Evolutionary conservation across 2,888 invertebrate species (phyloP).

Genomic region (Nysson spinosus): DNA sequence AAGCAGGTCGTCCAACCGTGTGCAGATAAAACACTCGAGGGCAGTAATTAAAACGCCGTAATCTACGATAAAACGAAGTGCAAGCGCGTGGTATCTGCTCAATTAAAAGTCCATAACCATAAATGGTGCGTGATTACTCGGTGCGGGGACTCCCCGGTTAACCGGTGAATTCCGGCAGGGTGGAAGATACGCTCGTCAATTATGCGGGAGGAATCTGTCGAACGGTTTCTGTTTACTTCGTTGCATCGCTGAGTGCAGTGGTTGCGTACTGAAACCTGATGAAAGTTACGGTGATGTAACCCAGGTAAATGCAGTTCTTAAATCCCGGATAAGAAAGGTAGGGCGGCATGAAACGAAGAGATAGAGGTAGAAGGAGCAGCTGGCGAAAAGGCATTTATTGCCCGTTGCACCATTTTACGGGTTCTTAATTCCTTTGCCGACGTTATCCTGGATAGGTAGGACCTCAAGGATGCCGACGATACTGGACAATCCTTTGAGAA

Average conservation of each 20-base stretch:
- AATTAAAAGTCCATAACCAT: neutral
- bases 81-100: neutral
- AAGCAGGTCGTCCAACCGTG: too few relatives aligned
- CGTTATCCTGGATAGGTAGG: slow-evolving; percentile 45
- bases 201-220: slow-evolving; percentile 39
- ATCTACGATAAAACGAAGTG: neutral
- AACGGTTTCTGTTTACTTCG: slow-evolving; percentile 34
- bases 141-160: too few relatives aligned
- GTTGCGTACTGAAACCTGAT: slow-evolving; percentile 49
- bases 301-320: slow-evolving; percentile 59
- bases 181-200: slow-evolving; percentile 34
- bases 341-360: slow-evolving; percentile 12
- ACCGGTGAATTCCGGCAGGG: neutral
- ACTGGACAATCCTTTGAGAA: slow-evolving; percentile 60
- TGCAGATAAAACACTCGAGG: too few relatives aligned
- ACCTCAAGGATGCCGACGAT: slow-evolving; percentile 51
- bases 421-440: slow-evolving; percentile 66
- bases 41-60: too few relatives aligned
- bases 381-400: slow-evolving; percentile 74
- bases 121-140: slow-evolving; percentile 2
- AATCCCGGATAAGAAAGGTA: slow-evolving; percentile 57
- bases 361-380: slow-evolving; percentile 59
- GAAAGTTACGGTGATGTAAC: slow-evolving; percentile 62
- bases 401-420: slow-evolving; percentile 71
- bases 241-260: slow-evolving; percentile 28